Evolutionary conservation across 2,113 vertebrate species (phyloP), one percentile per base, ranked within the genome.

Genomic region (Riparia riparia): DNA sequence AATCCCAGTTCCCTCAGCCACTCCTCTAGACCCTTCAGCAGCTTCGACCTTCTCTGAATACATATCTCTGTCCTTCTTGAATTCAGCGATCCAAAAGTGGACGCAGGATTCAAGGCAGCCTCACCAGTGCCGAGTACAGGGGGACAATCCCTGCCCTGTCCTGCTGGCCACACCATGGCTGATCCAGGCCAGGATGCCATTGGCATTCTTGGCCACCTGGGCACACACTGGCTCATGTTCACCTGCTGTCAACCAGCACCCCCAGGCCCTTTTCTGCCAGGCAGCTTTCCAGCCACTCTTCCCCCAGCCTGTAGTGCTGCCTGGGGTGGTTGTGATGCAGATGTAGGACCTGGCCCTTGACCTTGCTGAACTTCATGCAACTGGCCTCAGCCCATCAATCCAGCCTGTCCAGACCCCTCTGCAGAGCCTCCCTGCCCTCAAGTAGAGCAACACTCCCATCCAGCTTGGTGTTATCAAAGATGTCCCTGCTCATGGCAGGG

Each of bases 291-390:
- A 68, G n/a, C 17, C 69, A 29, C 61, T 74, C 45, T 31, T 29
- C 19, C 45, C 49, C 7, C 10, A n/a, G 13, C 12, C n/a, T 66
- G 19, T 31, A 39, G 9, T 4, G 14, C 12, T 89, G 45, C 61
- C 29, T 68, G 41, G 28, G 16, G 24, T 17, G 19, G 50, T 66
- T 24, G 4, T 17, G 16, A 29, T 0, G 0, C 19, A n/a, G 29
- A 7, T 28, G n/a, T 10, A 58, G n/a, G 24, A 41, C 4, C 16
- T n/a, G 16, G 61, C 22, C 58, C 16, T 51, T 89, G 25, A 18
- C 26, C 18, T n/a, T 25, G 6, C 25, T 74, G n/a, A 71, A 45
- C 15, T 5, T 17, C 53, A 28, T 45, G 6, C 15, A 51, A 0
- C 3, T 60, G 24, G n/a, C 19, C 39, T 74, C 39, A 45, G 45